Percentiles rank a stretch among this genome's conserved stretches.
These are phyloP conservation scores for Aplodontia rufa DNA, from an alignment of 2,113 vertebrate genomes.

Conservation along the genomic window DNA sequence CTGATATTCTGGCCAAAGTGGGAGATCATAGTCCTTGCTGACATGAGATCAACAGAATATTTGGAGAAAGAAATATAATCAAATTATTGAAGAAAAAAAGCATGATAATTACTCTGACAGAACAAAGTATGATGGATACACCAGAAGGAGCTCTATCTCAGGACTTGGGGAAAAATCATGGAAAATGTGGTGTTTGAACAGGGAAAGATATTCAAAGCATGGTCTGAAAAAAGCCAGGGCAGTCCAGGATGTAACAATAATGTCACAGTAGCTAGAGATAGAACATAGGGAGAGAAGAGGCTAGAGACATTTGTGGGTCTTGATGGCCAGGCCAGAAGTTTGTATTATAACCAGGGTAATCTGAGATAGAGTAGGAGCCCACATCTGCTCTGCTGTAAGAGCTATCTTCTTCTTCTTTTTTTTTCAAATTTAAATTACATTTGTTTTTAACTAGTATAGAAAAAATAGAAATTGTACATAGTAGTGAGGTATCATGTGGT, in stretches of 20 bases:
- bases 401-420: background rate
- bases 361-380: background rate
- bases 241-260: background rate
- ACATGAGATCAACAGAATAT: background rate
- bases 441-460: background rate
- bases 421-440: background rate
- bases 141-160: background rate
- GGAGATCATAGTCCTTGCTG: background rate
- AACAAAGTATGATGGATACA: background rate
- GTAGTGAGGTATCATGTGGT: background rate
- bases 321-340: background rate
- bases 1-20: background rate
- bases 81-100: conserved; percentile 1
- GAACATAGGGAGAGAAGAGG: no score
- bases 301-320: background rate
- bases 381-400: background rate
- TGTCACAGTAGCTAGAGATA: background rate
- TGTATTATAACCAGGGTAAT: background rate
- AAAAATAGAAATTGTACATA: background rate
- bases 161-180: background rate
- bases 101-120: background rate
- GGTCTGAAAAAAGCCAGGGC: background rate
- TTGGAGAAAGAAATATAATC: background rate
- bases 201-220: background rate
- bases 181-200: background rate